Evolutionary conservation across 2,888 invertebrate genomes (phyloP), one percentile per base, ranked within the genome.

Genomic region (Caenorhabditis afra): DNA sequence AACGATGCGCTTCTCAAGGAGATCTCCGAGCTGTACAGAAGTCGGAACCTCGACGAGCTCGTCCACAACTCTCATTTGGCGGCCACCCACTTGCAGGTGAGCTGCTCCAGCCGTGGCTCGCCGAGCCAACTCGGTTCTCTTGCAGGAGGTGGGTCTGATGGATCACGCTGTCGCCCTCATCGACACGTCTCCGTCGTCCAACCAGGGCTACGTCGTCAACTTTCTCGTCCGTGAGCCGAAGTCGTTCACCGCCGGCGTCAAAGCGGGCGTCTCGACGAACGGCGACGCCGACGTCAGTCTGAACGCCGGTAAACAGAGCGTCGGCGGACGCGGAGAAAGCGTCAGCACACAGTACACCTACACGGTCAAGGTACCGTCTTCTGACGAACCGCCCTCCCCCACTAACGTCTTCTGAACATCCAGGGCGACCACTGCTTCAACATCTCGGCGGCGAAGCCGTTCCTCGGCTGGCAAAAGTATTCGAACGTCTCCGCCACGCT

Each of bases 121-220:
- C 29, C 29, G 29, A 29, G 29, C 29, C 29, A 29, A 29, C 29
- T 29, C 29, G 3, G 29, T 29, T 29, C 29, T 29, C 29, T 52
- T 85, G 74, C 23, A 89, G 85, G 86, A 90, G 67, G 87, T 90
- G 85, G 96, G 96, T 5, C 95, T 97, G 89, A 97, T 97, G 91
- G 94, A 94, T 76, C 94, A 94, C 87, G 94, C 97, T 62, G 94
- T 93, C 3, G 94, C 97, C 18, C 93, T 93, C 81, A 95, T 98
- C 80, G 97, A 98, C 91, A 94, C 95, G 5, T 95, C 95, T 65
- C 95, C 95, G 92, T 70, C 75, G 0, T 74, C 79, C 3, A 75
- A 57, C 16, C 71, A 87, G 55, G 82, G 86, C 55, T 81, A 90
- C 58, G 91, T 95, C 93, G 94, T 96, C 44, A 95, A 95, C 20